Percentiles rank a stretch among this genome's conserved stretches.
These are phyloP conservation scores for Myiopsitta monachus DNA, from an alignment of 2,113 vertebrate genomes.

Conservation along the genomic window DNA sequence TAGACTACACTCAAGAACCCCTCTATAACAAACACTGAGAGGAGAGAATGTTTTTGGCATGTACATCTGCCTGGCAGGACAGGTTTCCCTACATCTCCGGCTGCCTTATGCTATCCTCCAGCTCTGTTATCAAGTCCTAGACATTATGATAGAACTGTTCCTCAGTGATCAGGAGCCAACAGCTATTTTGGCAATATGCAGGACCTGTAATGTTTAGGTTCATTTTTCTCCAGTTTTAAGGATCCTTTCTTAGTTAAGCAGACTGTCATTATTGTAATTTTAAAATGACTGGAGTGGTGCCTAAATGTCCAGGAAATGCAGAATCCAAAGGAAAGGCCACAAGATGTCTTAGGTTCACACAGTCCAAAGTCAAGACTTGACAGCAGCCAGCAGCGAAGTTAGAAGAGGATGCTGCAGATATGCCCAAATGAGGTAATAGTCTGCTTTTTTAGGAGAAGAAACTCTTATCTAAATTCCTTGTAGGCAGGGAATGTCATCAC, in stretches of 20 bases:
- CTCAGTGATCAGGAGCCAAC: not conserved
- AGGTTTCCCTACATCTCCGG: not conserved
- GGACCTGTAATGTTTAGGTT: not conserved
- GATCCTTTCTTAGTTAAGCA: not conserved
- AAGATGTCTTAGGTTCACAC: not conserved
- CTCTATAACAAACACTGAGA: not conserved
- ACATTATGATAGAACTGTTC: not conserved
- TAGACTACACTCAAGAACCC: not conserved
- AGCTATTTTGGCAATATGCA: not conserved
- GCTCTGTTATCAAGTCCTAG: not conserved
- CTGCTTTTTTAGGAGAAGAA: not conserved
- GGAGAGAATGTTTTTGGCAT: not conserved
- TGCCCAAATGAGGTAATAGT: not conserved
- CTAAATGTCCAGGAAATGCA: not conserved
- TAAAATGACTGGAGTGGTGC: not conserved
- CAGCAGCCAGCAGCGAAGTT: not conserved
- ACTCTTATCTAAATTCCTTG: not conserved
- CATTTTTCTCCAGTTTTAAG: not conserved
- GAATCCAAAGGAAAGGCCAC: not conserved
- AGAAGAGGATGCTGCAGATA: not conserved
- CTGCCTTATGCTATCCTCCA: not conserved
- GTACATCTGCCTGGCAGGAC: not conserved
- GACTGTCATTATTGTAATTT: not conserved
- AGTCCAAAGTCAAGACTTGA: not conserved
- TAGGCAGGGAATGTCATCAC: rapidly evolving